Base-by-base conservation (phyloP, 2,888 invertebrate genomes). In the Celastrina argiolus region DNA sequence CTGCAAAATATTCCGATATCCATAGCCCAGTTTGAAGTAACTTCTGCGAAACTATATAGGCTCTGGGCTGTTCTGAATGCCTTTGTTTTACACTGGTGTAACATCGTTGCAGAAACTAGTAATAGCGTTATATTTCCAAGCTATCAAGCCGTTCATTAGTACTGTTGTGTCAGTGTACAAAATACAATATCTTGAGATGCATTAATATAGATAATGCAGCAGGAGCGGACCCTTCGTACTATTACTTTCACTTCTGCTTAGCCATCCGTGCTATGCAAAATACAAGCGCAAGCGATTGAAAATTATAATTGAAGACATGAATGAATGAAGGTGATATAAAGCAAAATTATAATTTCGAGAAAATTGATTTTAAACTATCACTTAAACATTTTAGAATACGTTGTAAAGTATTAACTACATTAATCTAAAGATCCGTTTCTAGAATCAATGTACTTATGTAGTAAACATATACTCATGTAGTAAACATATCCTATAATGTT, bases 181-280 rank as follows among this genome's bases (percentile, higher is more conserved):
- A 61, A 36, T 61, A 18, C 61, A 39, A 39, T 61, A 61, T 61
- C 61, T 39, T 36, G 39, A 61, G 61, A 61, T 61, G 61, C 39
- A 39, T 61, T 61, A 61, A 36, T 61, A 39, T 36, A 61, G 61
- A 61, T 61, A 61, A 39, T 61, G 61, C 45, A 59, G 61, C 45
- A 59, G 67, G 67, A 67, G 61, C 65, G 65, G 65, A 45, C 61
- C 65, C 65, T 67, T 65, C 18, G 45, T 59, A 42, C 58, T 45
- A 61, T 67, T 36, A 67, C 67, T 67, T 67, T 67, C 67, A 67
- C 67, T 67, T 67, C 61, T 67, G 45, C 56, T 64, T 42, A 36
- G 22, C 56, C 22, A 64, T 22, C 56, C 22, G 14, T 2, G 5
- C 36, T 61, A 36, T 59, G 22, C 39, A 61, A 61, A 39, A 22